Base-by-base conservation (phyloP, 30 jellyfish, hydroid and myxozoan species). In the Cassiopea andromeda region DNA sequence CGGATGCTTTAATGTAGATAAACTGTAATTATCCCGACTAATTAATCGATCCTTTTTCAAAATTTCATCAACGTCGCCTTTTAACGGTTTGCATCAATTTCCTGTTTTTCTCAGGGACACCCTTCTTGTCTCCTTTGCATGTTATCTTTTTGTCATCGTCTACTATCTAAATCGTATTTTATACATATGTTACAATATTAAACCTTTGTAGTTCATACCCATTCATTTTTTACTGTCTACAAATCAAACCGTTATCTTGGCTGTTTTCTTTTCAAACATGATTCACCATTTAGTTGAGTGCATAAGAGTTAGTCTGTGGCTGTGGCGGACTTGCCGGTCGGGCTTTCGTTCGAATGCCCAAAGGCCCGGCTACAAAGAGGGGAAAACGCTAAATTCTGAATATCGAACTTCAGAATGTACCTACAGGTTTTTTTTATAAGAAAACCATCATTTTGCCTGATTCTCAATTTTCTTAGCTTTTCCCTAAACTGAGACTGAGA, bases 1-100 rank as follows among this genome's bases (percentile, higher is more conserved):
- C 73, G 91, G 91, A 83, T 83, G 91, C 49, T 83, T 73, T 10
- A 83, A 69, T 43, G 70, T 19, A 18, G 84, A 48, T 58, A 58
- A 71, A 77, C 44, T 83, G 60, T 61, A 49, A 69, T 83, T 73
- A 72, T 71, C 69, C 47, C 46, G 91, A 69, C 91, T 44, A 83
- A 83, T 83, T 83, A 45, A 83, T 83, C 91, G 91, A 17, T 54
- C 60, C 64, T 83, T 83, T 83, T 67, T 68, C 83, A 19, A 12
- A 44, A 69, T 83, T 83, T 48, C 60, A 83, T 83, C 85, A 71
- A 44, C 44, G 91, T 83, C 91, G 91, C 91, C 91, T 45, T 83
- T 47, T 83, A 69, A 83, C 84, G 90, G 90, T 81, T 58, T 81
- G n/a, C 47, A 1, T 69, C 82, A 13, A 81, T 81, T 81, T 81